Evolutionary conservation across 2,888 invertebrate species (phyloP).

Genomic region (Epinotia bilunana): DNA sequence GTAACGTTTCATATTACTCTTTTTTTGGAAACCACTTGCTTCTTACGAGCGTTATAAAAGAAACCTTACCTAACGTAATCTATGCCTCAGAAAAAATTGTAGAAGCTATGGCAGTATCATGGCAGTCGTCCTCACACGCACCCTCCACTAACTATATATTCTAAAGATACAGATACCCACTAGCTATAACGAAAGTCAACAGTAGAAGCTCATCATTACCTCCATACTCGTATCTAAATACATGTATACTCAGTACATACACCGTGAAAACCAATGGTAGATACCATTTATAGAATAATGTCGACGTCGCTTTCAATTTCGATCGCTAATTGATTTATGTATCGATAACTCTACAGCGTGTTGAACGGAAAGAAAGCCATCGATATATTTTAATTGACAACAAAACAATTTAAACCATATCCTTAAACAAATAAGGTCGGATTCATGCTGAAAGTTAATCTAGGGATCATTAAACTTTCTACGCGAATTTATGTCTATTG

Average conservation of each 20-base stretch:
- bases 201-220: background rate
- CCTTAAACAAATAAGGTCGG: slow-evolving; percentile 29
- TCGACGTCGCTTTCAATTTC: slow-evolving; percentile 70
- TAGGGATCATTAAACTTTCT: slow-evolving; percentile 60
- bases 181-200: no score
- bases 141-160: no score
- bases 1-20: no score
- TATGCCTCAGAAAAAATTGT: no score
- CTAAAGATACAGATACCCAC: no score
- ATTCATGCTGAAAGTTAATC: slow-evolving; percentile 39
- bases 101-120: no score
- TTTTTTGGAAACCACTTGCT: no score
- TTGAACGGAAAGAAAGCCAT: slow-evolving; percentile 61
- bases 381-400: slow-evolving; percentile 39
- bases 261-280: slow-evolving; percentile 34
- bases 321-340: slow-evolving; percentile 74
- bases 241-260: background rate
- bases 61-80: no score
- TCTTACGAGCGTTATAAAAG: no score
- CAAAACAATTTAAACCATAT: slow-evolving; percentile 22
- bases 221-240: background rate
- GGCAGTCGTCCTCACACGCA: no score
- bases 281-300: slow-evolving; percentile 47
- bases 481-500: slow-evolving; percentile 50
- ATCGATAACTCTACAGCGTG: slow-evolving; percentile 60